phyloP scores from a whole-genome alignment of 1,140 invertebrate genomes.

The Cydia strobilella region DNA sequence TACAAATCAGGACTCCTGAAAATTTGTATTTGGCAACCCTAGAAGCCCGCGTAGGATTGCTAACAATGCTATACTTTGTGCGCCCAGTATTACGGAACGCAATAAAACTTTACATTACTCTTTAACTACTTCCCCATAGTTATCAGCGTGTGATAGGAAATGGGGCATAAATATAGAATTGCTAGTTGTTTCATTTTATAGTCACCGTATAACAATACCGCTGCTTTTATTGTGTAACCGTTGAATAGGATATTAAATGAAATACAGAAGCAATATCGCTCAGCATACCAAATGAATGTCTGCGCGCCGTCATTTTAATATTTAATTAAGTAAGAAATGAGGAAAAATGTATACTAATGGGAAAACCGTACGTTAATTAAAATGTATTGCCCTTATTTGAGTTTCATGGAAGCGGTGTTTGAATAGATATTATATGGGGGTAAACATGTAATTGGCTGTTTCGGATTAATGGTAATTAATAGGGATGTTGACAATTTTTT shows the following conservation, averaged over 20 bases:
- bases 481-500: too few relatives aligned
- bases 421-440: not conserved
- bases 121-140: constrained; percentile 71
- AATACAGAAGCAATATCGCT: constrained; percentile 17
- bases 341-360: not conserved
- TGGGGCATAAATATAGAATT: constrained; percentile 59
- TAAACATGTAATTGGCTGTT: too few relatives aligned
- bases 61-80: constrained; percentile 70
- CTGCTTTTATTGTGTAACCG: constrained; percentile 17
- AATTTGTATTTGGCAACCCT: not conserved
- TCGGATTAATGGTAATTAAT: too few relatives aligned
- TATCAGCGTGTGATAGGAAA: constrained; percentile 63
- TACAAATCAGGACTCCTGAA: too few relatives aligned
- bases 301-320: constrained; percentile 2
- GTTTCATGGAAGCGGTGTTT: not conserved
- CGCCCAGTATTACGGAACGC: constrained; percentile 61
- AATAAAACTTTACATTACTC: constrained; percentile 73
- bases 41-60: constrained; percentile 58
- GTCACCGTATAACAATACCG: constrained; percentile 22
- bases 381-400: not conserved
- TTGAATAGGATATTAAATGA: constrained; percentile 19
- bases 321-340: constrained; percentile 28
- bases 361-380: constrained; percentile 10
- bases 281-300: constrained; percentile 15
- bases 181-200: constrained; percentile 43